Percentiles rank a stretch among this genome's conserved stretches.
Evolutionary conservation across 2,113 vertebrate genomes (phyloP).

Genomic region (Petromus typicus): DNA sequence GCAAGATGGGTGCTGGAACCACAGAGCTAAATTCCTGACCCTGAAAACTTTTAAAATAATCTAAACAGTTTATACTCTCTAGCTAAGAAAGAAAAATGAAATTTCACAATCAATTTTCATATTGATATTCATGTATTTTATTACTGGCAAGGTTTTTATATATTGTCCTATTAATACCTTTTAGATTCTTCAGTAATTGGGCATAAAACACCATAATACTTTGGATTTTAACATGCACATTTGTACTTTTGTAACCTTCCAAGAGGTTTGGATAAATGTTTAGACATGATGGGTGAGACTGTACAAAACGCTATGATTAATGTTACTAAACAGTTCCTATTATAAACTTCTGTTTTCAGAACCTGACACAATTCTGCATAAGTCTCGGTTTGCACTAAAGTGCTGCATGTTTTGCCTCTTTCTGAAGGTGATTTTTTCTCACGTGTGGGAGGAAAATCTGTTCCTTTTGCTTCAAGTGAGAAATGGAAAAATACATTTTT

Average conservation of each 20-base stretch:
- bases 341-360: constrained; percentile 82
- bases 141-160: neutral
- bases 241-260: constrained; percentile 63
- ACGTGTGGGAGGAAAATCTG: constrained; percentile 81
- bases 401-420: constrained; percentile 79
- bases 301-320: constrained; percentile 75
- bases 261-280: constrained; percentile 77
- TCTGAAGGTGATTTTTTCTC: constrained; percentile 83
- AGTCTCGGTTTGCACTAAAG: constrained; percentile 68
- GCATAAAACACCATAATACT: neutral
- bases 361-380: constrained; percentile 78
- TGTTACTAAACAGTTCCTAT: constrained; percentile 82
- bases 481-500: constrained; percentile 71
- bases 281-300: constrained; percentile 70
- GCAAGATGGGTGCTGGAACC: too few species aligned
- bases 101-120: neutral
- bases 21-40: too few species aligned
- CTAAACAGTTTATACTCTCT: neutral
- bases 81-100: neutral
- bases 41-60: neutral
- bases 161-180: neutral
- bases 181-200: neutral
- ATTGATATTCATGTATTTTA: neutral
- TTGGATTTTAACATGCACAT: constrained; percentile 29
- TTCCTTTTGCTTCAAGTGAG: constrained; percentile 68